Evolutionary conservation across 2,113 vertebrate genomes (phyloP), one percentile per base, ranked within the genome.

Genomic region (Antechinus flavipes): DNA sequence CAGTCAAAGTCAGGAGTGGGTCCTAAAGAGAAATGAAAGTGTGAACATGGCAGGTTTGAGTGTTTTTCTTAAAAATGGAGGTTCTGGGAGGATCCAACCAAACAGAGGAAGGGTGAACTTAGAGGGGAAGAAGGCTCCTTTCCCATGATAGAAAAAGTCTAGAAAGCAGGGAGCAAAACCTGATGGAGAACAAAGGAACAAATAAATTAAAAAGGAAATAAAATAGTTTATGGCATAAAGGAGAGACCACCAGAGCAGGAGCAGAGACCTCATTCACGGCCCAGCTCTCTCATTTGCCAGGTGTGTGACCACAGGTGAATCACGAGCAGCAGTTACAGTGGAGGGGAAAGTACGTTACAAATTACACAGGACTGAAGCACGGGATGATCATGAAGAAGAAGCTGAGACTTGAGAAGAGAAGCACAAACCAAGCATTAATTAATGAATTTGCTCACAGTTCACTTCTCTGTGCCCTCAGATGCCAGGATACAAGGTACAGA

Each of bases 41-140:
- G 6, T 50, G 76, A 53, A 42, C 9, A 8, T 16, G 26, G 42
- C 1, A 4, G 0, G 16, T 8, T 27, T 1, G 3, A 26, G 50
- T 26, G 35, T 12, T 53, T 68, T 89, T 89, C 0, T 1, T 84
- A 42, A 42, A 84, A 84, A 42, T 84, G 68, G 61, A 91, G 19
- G 35, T 46, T 7, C 49, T 12, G 11, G 11, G 50, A 9, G 12
- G 47, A 12, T 54, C 61, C 56, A 42, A 42, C 35, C 16, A 84
- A 22, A 22, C 35, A 56, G 89, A 91, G 61, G 61, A 94, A 58
- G 47, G 35, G 61, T 76, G 68, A 42, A 0, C 68, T 84, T 10
- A 84, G 68, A 84, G 5, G 35, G 30, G 35, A 35, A 35, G 68
- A n/a, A 76, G 4, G 35, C 5, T 84, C 68, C 68, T 84, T 0